A percentile compares a stretch with the other conserved stretches of the same genome.
These are phyloP conservation scores for Halcyon senegalensis DNA, from an alignment of 2,113 vertebrate genomes.

Conservation along the genomic window DNA sequence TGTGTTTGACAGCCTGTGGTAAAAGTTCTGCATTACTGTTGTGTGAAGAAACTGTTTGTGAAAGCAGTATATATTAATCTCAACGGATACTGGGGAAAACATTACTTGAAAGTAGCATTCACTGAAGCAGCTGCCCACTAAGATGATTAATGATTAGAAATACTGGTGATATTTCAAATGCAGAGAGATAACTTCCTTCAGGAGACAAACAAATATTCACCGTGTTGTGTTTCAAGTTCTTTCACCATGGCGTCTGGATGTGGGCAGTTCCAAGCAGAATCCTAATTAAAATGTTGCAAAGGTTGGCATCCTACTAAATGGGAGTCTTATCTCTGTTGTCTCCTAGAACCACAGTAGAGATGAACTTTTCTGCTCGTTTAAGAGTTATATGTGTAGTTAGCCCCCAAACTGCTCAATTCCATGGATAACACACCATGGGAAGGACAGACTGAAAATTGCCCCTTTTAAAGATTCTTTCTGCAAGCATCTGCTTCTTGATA, in stretches of 20 bases:
- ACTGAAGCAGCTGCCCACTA: not conserved
- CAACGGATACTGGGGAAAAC: not conserved
- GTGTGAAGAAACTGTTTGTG: slow-evolving; percentile 2
- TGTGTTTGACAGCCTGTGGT: slow-evolving; percentile 22
- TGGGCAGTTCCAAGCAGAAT: not conserved
- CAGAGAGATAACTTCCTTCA: not conserved
- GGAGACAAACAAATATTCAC: not conserved
- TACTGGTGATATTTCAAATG: not conserved
- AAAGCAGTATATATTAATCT: not conserved
- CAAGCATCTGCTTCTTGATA: not conserved
- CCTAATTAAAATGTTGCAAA: not conserved
- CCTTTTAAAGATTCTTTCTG: not conserved
- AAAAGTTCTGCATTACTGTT: not conserved
- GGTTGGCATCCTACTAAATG: not conserved
- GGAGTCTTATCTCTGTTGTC: not conserved
- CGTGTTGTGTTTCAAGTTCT: not conserved
- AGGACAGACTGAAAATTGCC: not conserved
- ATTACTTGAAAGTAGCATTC: not conserved
- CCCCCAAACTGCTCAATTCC: not conserved
- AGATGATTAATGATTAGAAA: slow-evolving; percentile 18
- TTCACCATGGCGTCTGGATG: not conserved
- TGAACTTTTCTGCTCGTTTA: not conserved
- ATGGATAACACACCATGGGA: not conserved
- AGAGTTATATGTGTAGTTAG: not conserved
- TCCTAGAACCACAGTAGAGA: not conserved